Evolutionary conservation across 2,797 vertebrate genomes (phyloP).

Genomic region (Malurus splendens): DNA sequence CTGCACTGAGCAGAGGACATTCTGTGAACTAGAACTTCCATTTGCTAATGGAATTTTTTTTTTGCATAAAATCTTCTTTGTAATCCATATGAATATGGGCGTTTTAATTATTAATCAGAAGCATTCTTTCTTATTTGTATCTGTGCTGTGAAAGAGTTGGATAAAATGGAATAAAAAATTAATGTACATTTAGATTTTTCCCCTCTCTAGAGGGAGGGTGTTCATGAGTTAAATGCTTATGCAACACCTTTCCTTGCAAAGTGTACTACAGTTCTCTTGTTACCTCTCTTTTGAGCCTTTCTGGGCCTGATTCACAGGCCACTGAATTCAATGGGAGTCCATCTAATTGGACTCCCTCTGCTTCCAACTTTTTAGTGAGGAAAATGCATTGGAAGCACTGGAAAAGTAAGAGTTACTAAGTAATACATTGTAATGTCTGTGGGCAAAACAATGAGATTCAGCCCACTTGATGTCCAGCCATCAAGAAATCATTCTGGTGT

Average conservation of each 20-base stretch:
- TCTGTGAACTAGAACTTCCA: slow-evolving; percentile 16
- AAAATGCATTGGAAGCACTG: not conserved
- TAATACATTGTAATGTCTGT: not conserved
- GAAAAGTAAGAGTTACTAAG: not conserved
- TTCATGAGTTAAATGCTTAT: slow-evolving; percentile 46
- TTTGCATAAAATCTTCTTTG: slow-evolving; percentile 17
- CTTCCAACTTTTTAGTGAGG: not conserved
- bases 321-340: not conserved
- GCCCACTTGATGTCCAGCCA: not conserved
- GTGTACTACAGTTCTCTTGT: not conserved
- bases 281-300: not conserved
- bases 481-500: not conserved
- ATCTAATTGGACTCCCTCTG: not conserved
- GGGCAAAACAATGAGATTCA: not conserved
- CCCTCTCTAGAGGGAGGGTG: not conserved
- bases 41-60: not conserved
- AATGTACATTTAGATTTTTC: slow-evolving; percentile 2
- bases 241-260: slow-evolving; percentile 35
- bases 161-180: slow-evolving; percentile 14
- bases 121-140: slow-evolving; percentile 19
- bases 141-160: slow-evolving; percentile 10
- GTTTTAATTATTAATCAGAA: slow-evolving; percentile 44
- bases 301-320: not conserved
- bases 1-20: not conserved
- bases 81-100: slow-evolving; percentile 12